Conservation (phyloP, 2,797 vertebrate genomes). For the Muscicapa comitata region DNA sequence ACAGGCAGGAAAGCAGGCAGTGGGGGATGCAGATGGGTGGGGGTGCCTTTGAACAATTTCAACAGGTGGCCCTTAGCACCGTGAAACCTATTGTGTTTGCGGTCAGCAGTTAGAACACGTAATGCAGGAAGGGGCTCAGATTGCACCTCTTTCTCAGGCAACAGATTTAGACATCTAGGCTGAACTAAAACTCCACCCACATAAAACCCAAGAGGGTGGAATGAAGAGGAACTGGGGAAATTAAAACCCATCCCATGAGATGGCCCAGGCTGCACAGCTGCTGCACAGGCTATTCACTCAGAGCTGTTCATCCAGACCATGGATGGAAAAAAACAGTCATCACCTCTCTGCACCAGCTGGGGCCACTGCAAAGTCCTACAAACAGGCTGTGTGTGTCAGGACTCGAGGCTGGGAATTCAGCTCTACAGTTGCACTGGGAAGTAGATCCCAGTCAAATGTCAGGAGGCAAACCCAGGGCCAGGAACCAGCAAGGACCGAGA, state of each 20-base stretch:
- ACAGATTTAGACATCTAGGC: conserved; percentile 48
- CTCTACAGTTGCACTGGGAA: neutral
- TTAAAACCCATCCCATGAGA: conserved; percentile 20
- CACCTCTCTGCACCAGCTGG: neutral
- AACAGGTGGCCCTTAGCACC: conserved; percentile 39
- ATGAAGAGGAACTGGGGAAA: conserved; percentile 33
- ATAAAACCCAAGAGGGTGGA: conserved; percentile 6
- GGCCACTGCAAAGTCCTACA: neutral
- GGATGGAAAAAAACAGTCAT: conserved; percentile 33
- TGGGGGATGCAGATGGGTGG: conserved; percentile 9
- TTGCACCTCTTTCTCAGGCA: conserved; percentile 54
- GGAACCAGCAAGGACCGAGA: neutral
- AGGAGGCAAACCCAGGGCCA: neutral
- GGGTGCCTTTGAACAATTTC: neutral
- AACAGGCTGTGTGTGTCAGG: neutral
- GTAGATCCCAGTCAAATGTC: accelerated
- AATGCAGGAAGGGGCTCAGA: conserved; percentile 21
- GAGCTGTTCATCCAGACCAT: neutral
- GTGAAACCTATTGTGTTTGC: conserved; percentile 50
- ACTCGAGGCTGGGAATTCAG: neutral
- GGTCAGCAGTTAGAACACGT: neutral
- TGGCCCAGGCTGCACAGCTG: conserved; percentile 32
- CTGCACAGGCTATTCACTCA: conserved; percentile 4
- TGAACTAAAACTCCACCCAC: conserved; percentile 28
- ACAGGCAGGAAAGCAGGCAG: neutral